Percentiles rank a stretch among this genome's conserved stretches.
Conservation (phyloP, 2,113 vertebrate genomes). For the Thamnophis sirtalis region DNA sequence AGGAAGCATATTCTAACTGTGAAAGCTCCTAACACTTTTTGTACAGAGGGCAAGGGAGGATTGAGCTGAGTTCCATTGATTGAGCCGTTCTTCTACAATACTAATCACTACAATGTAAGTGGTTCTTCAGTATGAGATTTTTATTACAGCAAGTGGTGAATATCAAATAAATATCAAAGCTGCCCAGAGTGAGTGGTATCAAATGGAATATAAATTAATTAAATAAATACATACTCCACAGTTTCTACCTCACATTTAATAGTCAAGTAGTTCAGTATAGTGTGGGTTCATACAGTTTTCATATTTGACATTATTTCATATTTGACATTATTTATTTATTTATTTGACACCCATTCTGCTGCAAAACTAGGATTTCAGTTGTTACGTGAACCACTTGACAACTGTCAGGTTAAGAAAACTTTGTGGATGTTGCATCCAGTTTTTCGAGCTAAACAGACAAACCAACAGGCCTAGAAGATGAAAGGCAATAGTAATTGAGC, state of each 20-base stretch:
- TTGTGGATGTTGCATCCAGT: neutral
- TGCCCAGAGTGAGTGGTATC: neutral
- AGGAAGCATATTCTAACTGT: neutral
- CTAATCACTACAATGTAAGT: neutral
- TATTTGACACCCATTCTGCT: neutral
- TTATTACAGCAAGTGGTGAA: neutral
- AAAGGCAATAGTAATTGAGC: neutral
- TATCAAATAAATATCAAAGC: neutral
- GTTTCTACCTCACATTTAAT: neutral
- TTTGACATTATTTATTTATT: neutral
- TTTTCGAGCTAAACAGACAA: neutral
- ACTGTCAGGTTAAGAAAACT: neutral
- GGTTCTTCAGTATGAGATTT: neutral
- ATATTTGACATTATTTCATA: neutral
- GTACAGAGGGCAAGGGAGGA: neutral
- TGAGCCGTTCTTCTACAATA: neutral
- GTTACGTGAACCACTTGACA: neutral
- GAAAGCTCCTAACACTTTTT: neutral
- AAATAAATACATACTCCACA: neutral
- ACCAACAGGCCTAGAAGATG: neutral
- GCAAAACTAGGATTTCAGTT: neutral
- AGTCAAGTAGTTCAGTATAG: neutral
- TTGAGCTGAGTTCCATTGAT: neutral
- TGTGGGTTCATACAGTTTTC: neutral
- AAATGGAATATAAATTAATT: neutral